Conservation (phyloP, 2,888 invertebrate genomes). For the Acrobasis consociella region DNA sequence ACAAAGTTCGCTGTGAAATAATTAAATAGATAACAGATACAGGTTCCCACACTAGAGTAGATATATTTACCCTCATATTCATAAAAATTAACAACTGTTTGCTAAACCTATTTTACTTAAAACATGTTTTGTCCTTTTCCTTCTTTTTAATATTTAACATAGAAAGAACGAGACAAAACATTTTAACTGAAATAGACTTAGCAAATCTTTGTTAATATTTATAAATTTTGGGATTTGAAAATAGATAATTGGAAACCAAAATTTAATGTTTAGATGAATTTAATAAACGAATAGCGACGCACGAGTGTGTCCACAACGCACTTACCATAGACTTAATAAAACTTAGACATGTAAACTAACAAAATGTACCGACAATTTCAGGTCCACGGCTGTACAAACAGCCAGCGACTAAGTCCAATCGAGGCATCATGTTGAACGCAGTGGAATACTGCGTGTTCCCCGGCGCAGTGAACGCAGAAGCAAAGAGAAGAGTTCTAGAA, state of each 20-base stretch:
- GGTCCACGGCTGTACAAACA: conserved; percentile 98
- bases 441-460: conserved; percentile 99
- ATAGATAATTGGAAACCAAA: neutral
- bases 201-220: too few relatives aligned
- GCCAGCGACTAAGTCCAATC: conserved; percentile 98
- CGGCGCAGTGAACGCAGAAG: conserved; percentile 97
- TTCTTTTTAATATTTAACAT: too few relatives aligned
- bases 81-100: too few relatives aligned
- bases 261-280: neutral
- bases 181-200: too few relatives aligned
- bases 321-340: neutral
- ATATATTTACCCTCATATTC: too few relatives aligned
- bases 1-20: neutral
- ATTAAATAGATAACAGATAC: neutral
- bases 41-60: too few relatives aligned
- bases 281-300: neutral
- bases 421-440: conserved; percentile 98
- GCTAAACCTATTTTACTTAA: too few relatives aligned
- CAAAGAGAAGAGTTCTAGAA: conserved; percentile 95
- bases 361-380: conserved; percentile 51
- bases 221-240: too few relatives aligned
- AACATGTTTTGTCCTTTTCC: too few relatives aligned
- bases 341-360: neutral
- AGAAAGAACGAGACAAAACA: too few relatives aligned
- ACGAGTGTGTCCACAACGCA: conserved; percentile 7